Evolutionary conservation across 2,797 vertebrate genomes (phyloP), one percentile per base, ranked within the genome.

Genomic region (Enteromius paludinosus): DNA sequence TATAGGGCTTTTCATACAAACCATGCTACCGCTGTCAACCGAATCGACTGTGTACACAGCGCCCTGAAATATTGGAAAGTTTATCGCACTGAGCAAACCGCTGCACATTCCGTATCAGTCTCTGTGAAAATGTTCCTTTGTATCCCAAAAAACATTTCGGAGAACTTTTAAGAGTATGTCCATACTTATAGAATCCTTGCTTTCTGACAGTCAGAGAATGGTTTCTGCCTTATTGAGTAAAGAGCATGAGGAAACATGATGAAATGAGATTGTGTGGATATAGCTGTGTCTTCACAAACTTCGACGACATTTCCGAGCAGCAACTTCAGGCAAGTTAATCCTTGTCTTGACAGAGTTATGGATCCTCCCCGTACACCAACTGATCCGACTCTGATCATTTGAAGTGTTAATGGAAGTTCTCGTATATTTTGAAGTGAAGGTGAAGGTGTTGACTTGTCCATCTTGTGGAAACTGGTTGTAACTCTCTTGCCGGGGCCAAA

Each of bases 281-380:
- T 79, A 75, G 78, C 61, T 83, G 77, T 64, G 83, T 43, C 66
- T 86, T 33, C 83, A 83, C 74, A 61, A 82, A 79, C 62, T 68
- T 75, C 52, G 28, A 59, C 17, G 41, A 75, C 82, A 83, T 79
- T 65, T 78, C 73, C 71, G 54, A 38, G 83, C 87, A 83, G 84
- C 76, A 54, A 85, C 71, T 88, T 83, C 61, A 81, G 30, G 66
- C 65, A 62, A 54, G 61, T 82, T 85, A 87, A 85, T 88, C 87
- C 79, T 59, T 65, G 82, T 65, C 76, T 82, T 82, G 79, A 84
- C 82, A 88, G 82, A 84, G 80, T 80, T 73, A 77, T 65, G 68
- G 61, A 73, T 78, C 73, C 85, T 82, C 56, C 70, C 73, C 64
- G 49, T 80, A 59, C 72, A 41, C 33, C 17, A 70, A 82, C 81